Evolutionary conservation across 2,797 vertebrate species (phyloP), one percentile per base, ranked within the genome.

Genomic region (Tachyglossus aculeatus): DNA sequence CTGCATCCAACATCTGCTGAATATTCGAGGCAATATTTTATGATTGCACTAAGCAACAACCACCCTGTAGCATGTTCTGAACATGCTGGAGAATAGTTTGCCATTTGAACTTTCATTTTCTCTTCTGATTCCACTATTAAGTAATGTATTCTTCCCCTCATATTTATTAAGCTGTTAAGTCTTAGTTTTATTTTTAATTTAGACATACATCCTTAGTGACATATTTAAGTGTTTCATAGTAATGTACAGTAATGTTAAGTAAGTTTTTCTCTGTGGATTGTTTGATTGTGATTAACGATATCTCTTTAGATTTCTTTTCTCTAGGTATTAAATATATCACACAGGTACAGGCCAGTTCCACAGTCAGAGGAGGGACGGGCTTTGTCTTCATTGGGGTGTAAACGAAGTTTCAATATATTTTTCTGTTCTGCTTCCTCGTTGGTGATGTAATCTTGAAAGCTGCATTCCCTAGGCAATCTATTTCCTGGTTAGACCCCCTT

Each of bases 261-360:
- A 97, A 97, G 96, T 92, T 94, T 87, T 96, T 92, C 91, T 95
- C 91, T 95, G 94, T 98, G 94, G 96, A 96, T 94, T 96, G 95
- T 96, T 96, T 96, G 94, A 95, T 93, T 96, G 95, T 97, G 95
- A 98, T 98, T 98, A 98, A 98, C 95, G 87, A 93, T 98, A 94
- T 98, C 94, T 97, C 93, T 96, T 95, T 96, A 99, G 98, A 97
- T 98, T 94, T 96, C 95, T 96, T 95, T 95, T 97, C 95, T 96
- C 95, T 97, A 99, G 98, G 97, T 96, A 94, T 94, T 96, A 95
- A 95, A 89, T 95, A 92, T 94, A 95, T 95, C 96, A 98, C 97
- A 98, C 94, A 99, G 98, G 95, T 99, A 98, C 96, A 99, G 97
- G 96, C 96, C 96, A 96, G 92, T 92, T 94, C 89, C 88, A 87